These are phyloP conservation scores for Acropora tenuis DNA, from an alignment of 64 coral and sea anemone genomes.

Conservation along the genomic window DNA sequence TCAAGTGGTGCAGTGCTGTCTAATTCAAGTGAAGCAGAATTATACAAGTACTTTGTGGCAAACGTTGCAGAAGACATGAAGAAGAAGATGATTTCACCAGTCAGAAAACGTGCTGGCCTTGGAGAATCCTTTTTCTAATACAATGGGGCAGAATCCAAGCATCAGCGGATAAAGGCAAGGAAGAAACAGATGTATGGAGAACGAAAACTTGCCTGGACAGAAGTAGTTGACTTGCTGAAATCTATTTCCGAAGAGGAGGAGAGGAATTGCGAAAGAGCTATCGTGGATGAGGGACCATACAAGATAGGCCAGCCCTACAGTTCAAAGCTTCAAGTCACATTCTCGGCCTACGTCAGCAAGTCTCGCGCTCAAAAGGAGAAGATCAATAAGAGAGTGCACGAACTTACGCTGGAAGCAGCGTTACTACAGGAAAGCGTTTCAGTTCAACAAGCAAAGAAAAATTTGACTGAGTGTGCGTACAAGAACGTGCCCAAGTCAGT, in stretches of 20 bases:
- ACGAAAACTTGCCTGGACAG: not conserved
- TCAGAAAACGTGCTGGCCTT: not conserved
- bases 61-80: not conserved
- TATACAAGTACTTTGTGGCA: conserved; percentile 5
- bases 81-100: not conserved
- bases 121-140: conserved; percentile 3
- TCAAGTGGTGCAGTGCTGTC: conserved; percentile 5
- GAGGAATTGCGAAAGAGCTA: not conserved
- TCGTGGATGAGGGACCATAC: not conserved
- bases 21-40: not conserved
- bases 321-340: conserved; percentile 13
- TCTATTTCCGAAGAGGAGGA: conserved; percentile 1
- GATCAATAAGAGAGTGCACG: conserved; percentile 1
- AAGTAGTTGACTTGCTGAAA: not conserved
- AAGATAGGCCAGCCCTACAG: not conserved
- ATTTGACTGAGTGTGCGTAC: conserved; percentile 7
- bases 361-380: conserved; percentile 11
- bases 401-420: not conserved
- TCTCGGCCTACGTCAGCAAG: conserved; percentile 11
- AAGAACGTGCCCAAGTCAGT: conserved; percentile 26
- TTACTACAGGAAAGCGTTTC: not conserved
- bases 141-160: not conserved
- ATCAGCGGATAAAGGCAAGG: conserved; percentile 9
- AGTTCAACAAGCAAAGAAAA: not conserved
- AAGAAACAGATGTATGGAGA: conserved; percentile 1